Percentiles rank a stretch among this genome's conserved stretches.
Evolutionary conservation across 2,113 vertebrate genomes (phyloP).

Genomic region (human): GRCh38 chr18:49825001-49825500

Average conservation of each 20-base stretch:
- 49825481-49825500: neutral
- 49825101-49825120: neutral
- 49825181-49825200: neutral
- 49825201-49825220: neutral
- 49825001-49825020: neutral
- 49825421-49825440: neutral
- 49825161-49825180: neutral
- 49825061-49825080: neutral
- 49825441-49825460: neutral
- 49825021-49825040: too few relatives aligned
- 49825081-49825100: neutral
- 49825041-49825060: neutral
- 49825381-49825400: neutral
- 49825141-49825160: neutral
- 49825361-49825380: constrained; percentile 42
- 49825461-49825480: neutral
- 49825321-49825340: constrained; percentile 24
- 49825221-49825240: neutral
- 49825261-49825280: neutral
- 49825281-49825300: neutral
- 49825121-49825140: neutral
- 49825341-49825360: constrained; percentile 26
- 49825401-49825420: neutral
- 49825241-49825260: neutral
- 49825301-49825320: constrained; percentile 13